Evolutionary conservation across 2,797 vertebrate genomes (phyloP), one percentile per base, ranked within the genome.

Genomic region (Eospalax fontanierii): DNA sequence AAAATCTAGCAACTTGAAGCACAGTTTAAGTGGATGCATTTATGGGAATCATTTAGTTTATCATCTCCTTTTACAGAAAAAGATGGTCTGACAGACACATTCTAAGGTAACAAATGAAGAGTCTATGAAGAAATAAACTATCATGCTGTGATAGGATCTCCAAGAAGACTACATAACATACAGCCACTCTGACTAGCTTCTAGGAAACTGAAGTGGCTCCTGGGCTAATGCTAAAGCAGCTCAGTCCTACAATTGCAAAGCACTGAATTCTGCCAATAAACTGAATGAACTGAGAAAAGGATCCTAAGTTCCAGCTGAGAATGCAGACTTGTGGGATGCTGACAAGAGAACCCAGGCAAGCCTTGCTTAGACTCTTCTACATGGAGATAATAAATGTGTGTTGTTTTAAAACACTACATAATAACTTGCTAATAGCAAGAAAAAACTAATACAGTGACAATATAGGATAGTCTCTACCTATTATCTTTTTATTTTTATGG

Each of bases 1-100:
- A 81, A 66, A 79, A 46, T 54, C 35, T 33, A 93, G 19, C 82
- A 86, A 92, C 61, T 59, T 79, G 74, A 94, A 93, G 90, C n/a
- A n/a, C 50, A 84, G 57, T 90, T 96, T 61, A 65, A 5, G 22
- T 91, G 63, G 57, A 87, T 22, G 7, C 8, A 87, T 61, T 46
- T 84, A 76, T 10, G 4, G 40, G 86, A 88, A 68, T 78, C 61
- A 93, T 33, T 84, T 80, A 75, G 57, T 40, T 63, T 73, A 82
- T 75, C 33, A 89, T 30, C 40, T 94, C 46, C 28, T 85, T 92
- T 82, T 65, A 92, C 1, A 70, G 19, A 81, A 90, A 54, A 21
- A 71, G 4, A 74, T 21, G 68, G 21, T 54, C 87, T 38, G 33
- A 33, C 19, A 92, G 86, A 73, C 11, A 43, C 11, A 74, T 26